Conservation (phyloP, 2,797 vertebrate species). For the Holocentrus rufus region DNA sequence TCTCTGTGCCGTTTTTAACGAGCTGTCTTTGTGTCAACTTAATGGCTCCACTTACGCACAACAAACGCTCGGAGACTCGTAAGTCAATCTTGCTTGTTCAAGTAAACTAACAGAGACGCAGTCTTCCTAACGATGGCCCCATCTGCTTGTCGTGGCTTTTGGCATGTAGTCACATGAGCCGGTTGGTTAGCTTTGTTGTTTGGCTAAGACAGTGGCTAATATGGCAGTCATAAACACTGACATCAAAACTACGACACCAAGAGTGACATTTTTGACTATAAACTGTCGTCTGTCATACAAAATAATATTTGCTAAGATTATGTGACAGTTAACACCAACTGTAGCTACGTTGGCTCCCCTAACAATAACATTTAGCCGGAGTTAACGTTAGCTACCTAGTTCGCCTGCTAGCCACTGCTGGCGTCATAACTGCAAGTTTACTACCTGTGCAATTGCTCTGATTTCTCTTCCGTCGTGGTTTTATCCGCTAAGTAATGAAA, state of each 20-base stretch:
- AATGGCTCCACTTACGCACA: not conserved
- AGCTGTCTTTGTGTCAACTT: not conserved
- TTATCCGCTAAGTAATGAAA: not conserved
- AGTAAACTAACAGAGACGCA: not conserved
- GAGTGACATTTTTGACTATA: not conserved
- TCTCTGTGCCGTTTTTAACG: not conserved
- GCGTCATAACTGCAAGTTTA: not conserved
- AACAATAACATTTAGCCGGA: not conserved
- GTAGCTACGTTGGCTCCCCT: not conserved
- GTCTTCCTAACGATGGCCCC: not conserved
- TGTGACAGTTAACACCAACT: not conserved
- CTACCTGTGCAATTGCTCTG: constrained; percentile 52
- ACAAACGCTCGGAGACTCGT: not conserved
- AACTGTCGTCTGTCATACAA: not conserved
- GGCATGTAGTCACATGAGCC: not conserved
- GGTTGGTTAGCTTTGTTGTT: not conserved
- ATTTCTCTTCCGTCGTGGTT: constrained; percentile 14
- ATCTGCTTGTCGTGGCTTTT: not conserved
- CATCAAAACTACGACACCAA: not conserved
- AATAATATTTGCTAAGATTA: not conserved
- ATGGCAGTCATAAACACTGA: not conserved
- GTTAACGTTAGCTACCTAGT: constrained; percentile 13
- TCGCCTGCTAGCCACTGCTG: not conserved
- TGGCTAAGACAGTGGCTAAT: not conserved
- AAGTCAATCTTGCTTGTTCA: not conserved